Percentiles rank a stretch among this genome's conserved stretches.
These are phyloP conservation scores for Mylabris phalerata DNA, from an alignment of 1,140 invertebrate genomes.

Conservation along the genomic window DNA sequence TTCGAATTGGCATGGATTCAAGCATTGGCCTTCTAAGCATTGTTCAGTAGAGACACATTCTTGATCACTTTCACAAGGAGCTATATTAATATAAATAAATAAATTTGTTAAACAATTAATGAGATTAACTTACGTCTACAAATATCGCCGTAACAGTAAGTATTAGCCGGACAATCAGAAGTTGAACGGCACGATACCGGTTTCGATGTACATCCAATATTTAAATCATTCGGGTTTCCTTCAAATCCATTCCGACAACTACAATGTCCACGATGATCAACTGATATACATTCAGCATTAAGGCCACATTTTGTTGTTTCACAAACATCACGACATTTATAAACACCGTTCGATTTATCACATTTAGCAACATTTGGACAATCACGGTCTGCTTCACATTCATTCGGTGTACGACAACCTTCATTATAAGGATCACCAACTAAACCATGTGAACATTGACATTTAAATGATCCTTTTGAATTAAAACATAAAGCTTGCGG, in stretches of 20 bases:
- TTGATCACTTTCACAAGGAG: slow-evolving; percentile 68
- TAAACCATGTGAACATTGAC: slow-evolving; percentile 65
- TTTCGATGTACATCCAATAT: slow-evolving; percentile 68
- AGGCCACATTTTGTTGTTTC: slow-evolving; percentile 65
- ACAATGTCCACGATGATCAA: slow-evolving; percentile 66
- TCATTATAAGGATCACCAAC: slow-evolving; percentile 77
- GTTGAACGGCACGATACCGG: slow-evolving; percentile 62
- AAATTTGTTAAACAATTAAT: not conserved
- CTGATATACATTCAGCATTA: slow-evolving; percentile 73
- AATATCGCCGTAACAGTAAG: slow-evolving; percentile 72
- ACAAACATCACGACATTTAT: slow-evolving; percentile 57
- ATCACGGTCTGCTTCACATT: slow-evolving; percentile 68
- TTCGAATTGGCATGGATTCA: slow-evolving; percentile 71
- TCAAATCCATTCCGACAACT: slow-evolving; percentile 69
- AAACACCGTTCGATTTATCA: slow-evolving; percentile 33
- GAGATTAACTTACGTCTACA: slow-evolving; percentile 63
- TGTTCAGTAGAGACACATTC: slow-evolving; percentile 74
- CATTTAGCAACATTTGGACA: slow-evolving; percentile 73
- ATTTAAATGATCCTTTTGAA: slow-evolving; percentile 71
- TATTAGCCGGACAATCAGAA: slow-evolving; percentile 65
- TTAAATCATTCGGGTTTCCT: slow-evolving; percentile 62
- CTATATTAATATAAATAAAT: slow-evolving; percentile 44
- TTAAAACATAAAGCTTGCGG: slow-evolving; percentile 76
- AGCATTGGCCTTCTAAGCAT: slow-evolving; percentile 75
- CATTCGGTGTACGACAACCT: slow-evolving; percentile 68